A percentile compares a stretch with the other conserved stretches of the same genome.
These are phyloP conservation scores for Mus spretus DNA, from an alignment of 2,797 vertebrate genomes.

Conservation along the genomic window DNA sequence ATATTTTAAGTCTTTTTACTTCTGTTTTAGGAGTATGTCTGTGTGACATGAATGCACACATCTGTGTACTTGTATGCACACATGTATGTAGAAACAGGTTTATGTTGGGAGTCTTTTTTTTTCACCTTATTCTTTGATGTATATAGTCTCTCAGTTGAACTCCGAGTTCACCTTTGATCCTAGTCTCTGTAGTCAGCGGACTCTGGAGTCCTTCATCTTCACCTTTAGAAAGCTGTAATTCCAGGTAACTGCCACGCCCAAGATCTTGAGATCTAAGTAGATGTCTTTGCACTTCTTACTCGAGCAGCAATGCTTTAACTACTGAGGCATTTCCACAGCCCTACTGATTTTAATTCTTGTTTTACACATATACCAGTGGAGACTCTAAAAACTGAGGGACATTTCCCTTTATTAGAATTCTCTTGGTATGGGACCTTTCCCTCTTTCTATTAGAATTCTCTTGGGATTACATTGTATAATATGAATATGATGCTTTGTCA, in stretches of 20 bases:
- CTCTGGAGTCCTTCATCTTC: neutral
- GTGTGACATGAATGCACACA: no score
- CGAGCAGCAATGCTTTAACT: neutral
- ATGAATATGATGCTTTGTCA: neutral
- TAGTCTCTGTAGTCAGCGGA: neutral
- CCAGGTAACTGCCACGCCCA: neutral
- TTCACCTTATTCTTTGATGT: neutral
- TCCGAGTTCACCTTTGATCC: neutral
- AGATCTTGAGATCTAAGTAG: neutral
- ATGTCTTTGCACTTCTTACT: neutral
- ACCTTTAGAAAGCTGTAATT: neutral
- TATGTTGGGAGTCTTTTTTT: neutral
- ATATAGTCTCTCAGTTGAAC: neutral
- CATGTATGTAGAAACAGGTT: neutral
- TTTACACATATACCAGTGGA: slow-evolving; percentile 22
- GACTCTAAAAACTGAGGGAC: neutral
- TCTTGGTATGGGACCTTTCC: neutral
- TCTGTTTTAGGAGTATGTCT: neutral
- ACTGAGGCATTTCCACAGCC: neutral
- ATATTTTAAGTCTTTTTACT: slow-evolving; percentile 1
- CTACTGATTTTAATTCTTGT: neutral
- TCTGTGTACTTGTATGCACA: neutral
- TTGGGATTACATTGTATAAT: slow-evolving; percentile 9
- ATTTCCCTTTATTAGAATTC: slow-evolving; percentile 7
- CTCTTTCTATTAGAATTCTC: slow-evolving; percentile 35